Base-by-base conservation (phyloP, 2,888 invertebrate genomes). In the Nymphalis urticae region DNA sequence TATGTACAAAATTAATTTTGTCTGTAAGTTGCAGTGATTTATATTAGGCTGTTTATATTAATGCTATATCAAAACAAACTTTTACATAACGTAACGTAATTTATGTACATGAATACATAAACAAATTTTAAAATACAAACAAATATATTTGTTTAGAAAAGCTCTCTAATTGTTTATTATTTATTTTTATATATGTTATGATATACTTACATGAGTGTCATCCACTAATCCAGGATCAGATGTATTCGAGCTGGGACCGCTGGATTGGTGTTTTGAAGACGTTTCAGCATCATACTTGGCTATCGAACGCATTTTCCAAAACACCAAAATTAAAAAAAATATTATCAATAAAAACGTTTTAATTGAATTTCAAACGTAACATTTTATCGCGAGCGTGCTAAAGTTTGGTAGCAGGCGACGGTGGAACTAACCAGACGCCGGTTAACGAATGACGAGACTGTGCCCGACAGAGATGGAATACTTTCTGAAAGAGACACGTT, bases 191-290 rank as follows among this genome's bases (percentile, higher is more conserved):
- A 3, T 42, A 42, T 42, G 27, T 24, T 53, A 9, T 54, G 19
- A 48, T 66, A 70, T 53, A 80, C 83, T 82, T 72, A 84, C 83
- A 71, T 79, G 80, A 9, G 77, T 76, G 42, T 82, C 77, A 50
- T 79, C 80, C 17, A 53, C 64, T 47, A 24, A n/a, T 48, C 62
- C 72, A 1, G 59, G 68, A 42, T 76, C 64, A 50, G 80, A 82
- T 13, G 70, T 74, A 68, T 80, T 80, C 68, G 79, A 81, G 65
- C 78, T 80, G 47, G 82, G 78, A 2, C 75, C 54, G 27, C 60
- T 58, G 17, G 67, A 66, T 9, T 56, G 62, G 21, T 62, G 65
- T 24, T 47, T 48, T 3, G 65, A 51, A 10, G 65, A n/a, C 17
- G 54, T 17, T 56, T 10, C 56, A 36, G 21, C 63, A 42, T 62